Base-by-base conservation (phyloP, 2,888 invertebrate genomes). In the Leucoma salicis region DNA sequence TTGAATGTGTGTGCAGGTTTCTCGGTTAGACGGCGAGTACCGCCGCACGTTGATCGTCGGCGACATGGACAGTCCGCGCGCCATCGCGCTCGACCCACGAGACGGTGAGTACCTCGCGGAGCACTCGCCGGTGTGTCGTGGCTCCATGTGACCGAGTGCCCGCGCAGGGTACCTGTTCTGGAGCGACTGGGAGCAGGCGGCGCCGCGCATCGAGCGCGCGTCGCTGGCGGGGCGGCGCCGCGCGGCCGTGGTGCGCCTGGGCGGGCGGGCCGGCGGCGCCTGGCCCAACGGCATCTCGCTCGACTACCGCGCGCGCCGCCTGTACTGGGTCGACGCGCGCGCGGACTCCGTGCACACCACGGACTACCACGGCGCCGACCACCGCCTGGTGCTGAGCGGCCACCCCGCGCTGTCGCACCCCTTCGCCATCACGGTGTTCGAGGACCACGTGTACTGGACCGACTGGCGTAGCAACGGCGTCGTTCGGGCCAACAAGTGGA, bases 391-490 rank as follows among this genome's bases (percentile, higher is more conserved):
- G 49, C 88, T 96, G 63, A 91, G 92, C 49, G 94, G 93, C 38
- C 94, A 95, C 74, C 93, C 94, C 43, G 92, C 93, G 62, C 85
- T 96, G 39, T 93, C 95, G 34, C 97, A 97, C 90, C 97, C 97
- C 0, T 98, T 97, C 89, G 95, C 97, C 33, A 93, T 97, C 52
- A 92, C 96, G 0, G 90, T 97, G 44, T 97, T 95, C 86, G 97
- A 95, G 73, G 94, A 94, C 69, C 93, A 95, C 78, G 94, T 97
- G 8, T 98, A 96, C 86, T 98, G 97, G 97, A 97, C 97, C 0
- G 97, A 98, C 85, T 97, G 98, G 98, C 91, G 96, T 53, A 94
- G 94, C 41, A 96, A 96, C 75, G 94, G 95, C 49, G 95, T 98
- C 2, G 93, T 96, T 59, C 90, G 95, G 66, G 96, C 97, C 18